Conservation (phyloP, 1,140 invertebrate genomes). For the Drosophila sturtevanti region DNA sequence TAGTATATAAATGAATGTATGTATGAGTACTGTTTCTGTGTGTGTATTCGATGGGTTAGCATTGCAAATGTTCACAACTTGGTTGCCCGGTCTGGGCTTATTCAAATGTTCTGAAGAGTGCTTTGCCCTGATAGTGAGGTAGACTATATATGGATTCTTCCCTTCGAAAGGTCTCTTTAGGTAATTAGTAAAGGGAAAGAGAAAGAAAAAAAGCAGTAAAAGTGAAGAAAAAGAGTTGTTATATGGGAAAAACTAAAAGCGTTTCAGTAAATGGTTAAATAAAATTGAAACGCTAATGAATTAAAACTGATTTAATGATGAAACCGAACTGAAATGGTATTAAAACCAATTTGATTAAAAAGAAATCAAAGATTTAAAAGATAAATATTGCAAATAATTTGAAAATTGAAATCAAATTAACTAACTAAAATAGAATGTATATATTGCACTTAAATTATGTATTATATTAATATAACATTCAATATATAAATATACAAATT, state of each 20-base stretch:
- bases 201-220: no score
- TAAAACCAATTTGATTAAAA: no score
- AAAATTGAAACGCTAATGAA: background rate
- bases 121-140: slow-evolving; percentile 35
- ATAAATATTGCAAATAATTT: no score
- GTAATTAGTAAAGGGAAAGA: background rate
- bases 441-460: no score
- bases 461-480: no score
- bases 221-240: background rate
- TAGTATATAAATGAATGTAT: slow-evolving; percentile 5
- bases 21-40: background rate
- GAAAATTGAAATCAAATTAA: no score
- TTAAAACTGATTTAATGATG: background rate
- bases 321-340: no score
- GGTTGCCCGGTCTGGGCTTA: slow-evolving; percentile 27
- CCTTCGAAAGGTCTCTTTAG: background rate
- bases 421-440: no score
- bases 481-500: no score
- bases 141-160: background rate
- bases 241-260: background rate
- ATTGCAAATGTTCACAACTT: slow-evolving; percentile 54
- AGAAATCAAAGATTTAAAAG: no score
- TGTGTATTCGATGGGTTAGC: slow-evolving; percentile 25
- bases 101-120: slow-evolving; percentile 57
- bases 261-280: background rate